Evolutionary conservation across 1,140 invertebrate species (phyloP).

Genomic region (Subanguina moxae): DNA sequence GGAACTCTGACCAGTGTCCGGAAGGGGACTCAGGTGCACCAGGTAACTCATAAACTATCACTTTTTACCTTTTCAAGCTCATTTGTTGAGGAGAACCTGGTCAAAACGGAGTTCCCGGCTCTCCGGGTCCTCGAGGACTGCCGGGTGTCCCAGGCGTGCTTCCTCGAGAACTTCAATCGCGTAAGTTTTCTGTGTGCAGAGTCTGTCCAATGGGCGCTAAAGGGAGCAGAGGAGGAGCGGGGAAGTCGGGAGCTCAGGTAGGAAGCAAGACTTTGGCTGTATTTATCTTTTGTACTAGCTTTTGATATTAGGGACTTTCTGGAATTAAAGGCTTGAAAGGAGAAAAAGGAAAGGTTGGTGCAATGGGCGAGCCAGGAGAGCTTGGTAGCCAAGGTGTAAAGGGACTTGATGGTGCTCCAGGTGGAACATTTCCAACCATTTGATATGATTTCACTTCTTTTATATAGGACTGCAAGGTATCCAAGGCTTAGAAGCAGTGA

Average conservation of each 20-base stretch:
- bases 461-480: not conserved
- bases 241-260: not conserved
- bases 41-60: not conserved
- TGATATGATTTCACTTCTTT: no score
- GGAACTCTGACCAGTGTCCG: not conserved
- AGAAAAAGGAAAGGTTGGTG: not conserved
- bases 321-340: not conserved
- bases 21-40: not conserved
- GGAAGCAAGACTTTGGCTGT: not conserved
- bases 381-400: not conserved
- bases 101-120: not conserved
- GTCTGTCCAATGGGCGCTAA: not conserved
- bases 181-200: not conserved
- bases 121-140: not conserved
- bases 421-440: not conserved
- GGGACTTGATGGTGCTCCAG: not conserved
- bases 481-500: not conserved
- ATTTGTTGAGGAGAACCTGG: not conserved
- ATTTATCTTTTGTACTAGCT: slow-evolving; percentile 1
- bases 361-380: not conserved
- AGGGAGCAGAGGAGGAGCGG: not conserved
- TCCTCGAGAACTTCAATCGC: not conserved
- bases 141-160: not conserved
- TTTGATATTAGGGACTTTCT: not conserved
- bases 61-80: not conserved